A percentile compares a stretch with the other conserved stretches of the same genome.
These are phyloP conservation scores for Scolanthus callimorphus DNA, from an alignment of 92 coral and sea anemone species.

Conservation along the genomic window DNA sequence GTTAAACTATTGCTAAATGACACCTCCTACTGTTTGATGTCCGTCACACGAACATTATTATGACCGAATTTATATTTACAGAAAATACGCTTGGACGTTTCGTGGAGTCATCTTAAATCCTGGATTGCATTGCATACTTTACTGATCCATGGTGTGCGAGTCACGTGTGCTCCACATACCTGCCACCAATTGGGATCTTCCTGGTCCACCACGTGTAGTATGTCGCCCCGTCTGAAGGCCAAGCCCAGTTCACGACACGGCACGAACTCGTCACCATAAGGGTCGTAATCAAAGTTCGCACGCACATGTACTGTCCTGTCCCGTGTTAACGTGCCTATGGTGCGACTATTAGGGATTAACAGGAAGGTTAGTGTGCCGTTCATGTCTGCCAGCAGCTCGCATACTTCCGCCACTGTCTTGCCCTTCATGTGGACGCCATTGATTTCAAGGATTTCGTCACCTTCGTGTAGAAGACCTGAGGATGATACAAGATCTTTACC, in stretches of 20 bases:
- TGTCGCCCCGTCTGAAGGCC: constrained; percentile 83
- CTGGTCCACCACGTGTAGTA: constrained; percentile 96
- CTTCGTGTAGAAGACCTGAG: constrained; percentile 92
- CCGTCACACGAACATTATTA: too few species aligned
- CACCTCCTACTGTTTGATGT: too few species aligned
- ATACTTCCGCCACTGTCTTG: constrained; percentile 85
- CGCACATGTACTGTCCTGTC: constrained; percentile 83
- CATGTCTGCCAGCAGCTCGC: constrained; percentile 96
- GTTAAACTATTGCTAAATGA: too few species aligned
- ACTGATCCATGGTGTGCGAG: too few species aligned
- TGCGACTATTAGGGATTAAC: constrained; percentile 78
- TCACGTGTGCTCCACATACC: too few species aligned
- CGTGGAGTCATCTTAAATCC: too few species aligned
- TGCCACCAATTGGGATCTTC: constrained; percentile 99
- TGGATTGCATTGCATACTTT: too few species aligned
- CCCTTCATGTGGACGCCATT: constrained; percentile 96
- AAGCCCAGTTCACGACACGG: constrained; percentile 98
- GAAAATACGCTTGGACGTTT: too few species aligned
- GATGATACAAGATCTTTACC: too few species aligned
- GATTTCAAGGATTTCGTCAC: constrained; percentile 95
- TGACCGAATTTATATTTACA: too few species aligned
- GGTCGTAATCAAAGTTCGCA: constrained; percentile 92
- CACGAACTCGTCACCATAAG: constrained; percentile 85
- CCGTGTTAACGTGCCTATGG: constrained; percentile 54
- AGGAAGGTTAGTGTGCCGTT: constrained; percentile 92